Evolutionary conservation across 2,113 vertebrate species (phyloP).

Genomic region (Myotis lucifugus): DNA sequence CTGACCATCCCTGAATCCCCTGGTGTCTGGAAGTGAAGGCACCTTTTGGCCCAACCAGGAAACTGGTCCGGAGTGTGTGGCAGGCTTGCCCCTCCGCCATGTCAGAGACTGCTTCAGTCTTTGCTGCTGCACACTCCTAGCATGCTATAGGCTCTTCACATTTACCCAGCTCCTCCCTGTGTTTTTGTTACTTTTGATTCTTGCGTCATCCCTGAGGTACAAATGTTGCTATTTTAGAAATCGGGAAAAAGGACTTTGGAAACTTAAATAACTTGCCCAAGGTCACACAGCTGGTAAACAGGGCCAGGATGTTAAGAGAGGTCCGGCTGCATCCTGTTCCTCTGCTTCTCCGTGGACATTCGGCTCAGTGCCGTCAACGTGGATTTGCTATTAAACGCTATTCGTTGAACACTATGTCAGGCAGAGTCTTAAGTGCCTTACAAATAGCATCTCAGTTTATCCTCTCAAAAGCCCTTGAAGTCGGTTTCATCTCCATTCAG

Average conservation of each 20-base stretch:
- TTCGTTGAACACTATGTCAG: neutral
- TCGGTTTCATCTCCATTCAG: neutral
- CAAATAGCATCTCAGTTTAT: neutral
- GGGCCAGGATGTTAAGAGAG: neutral
- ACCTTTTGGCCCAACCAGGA: neutral
- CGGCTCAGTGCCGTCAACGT: neutral
- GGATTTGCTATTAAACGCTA: neutral
- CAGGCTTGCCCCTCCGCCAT: neutral
- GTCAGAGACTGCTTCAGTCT: neutral
- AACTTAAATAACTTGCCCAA: neutral
- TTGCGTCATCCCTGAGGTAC: neutral
- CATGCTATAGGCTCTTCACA: accelerated
- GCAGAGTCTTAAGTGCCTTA: neutral
- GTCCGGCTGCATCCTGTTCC: no score
- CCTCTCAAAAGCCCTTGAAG: neutral
- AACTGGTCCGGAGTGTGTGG: slow-evolving; percentile 1
- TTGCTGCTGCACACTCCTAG: neutral
- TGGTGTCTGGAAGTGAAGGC: neutral
- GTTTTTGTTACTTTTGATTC: neutral
- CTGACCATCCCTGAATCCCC: neutral
- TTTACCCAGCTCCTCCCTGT: neutral
- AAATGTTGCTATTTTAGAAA: neutral
- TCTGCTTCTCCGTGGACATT: neutral
- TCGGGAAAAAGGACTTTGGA: neutral
- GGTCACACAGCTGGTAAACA: neutral